phyloP scores from a whole-genome alignment of 2,113 vertebrate species.

The Oryctolagus cuniculus region mOryCun1.1 NC_091453.1:3084001-3084500 shows the following conservation, averaged over 20 bases:
- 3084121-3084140: too few species aligned
- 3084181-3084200: neutral
- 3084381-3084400: neutral
- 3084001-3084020: too few species aligned
- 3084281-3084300: constrained; percentile 15
- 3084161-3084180: neutral
- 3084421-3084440: neutral
- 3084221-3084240: neutral
- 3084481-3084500: neutral
- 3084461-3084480: neutral
- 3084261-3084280: neutral
- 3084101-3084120: too few species aligned
- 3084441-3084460: neutral
- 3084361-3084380: constrained; percentile 17
- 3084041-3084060: too few species aligned
- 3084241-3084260: constrained; percentile 8
- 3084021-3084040: too few species aligned
- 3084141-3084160: too few species aligned
- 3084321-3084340: neutral
- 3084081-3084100: too few species aligned
- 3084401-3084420: neutral
- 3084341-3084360: neutral
- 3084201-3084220: neutral
- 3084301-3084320: neutral
- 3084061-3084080: too few species aligned